Conservation (phyloP, 2,888 invertebrate genomes). For the Neoitamus cyanurus region DNA sequence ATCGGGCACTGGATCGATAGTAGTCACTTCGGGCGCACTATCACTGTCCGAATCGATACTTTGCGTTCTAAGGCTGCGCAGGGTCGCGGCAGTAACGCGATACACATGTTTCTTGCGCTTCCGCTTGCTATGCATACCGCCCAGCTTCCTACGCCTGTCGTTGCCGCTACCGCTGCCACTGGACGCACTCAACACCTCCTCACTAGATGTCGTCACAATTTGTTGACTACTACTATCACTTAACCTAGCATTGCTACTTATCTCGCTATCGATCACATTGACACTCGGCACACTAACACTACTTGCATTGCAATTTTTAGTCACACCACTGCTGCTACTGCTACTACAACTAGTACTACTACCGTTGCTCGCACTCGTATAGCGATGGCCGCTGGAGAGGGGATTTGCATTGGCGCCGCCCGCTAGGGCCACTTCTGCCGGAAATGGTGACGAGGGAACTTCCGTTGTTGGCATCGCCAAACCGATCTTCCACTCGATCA, state of each 20-base stretch:
- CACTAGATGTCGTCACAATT: conserved; percentile 47
- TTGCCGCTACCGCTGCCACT: background rate
- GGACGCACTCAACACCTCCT: background rate
- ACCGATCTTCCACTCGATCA: conserved; percentile 64
- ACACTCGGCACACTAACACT: conserved; percentile 36
- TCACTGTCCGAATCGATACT: background rate
- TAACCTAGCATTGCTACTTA: conserved; percentile 48
- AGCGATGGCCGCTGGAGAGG: background rate
- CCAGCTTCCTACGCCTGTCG: conserved; percentile 36
- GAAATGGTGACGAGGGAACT: conserved; percentile 22
- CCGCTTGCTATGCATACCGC: conserved; percentile 41
- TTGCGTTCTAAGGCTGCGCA: conserved; percentile 16
- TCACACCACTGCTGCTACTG: background rate
- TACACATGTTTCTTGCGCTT: conserved; percentile 37
- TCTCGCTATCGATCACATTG: conserved; percentile 50
- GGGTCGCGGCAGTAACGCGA: conserved; percentile 27
- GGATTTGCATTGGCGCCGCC: conserved; percentile 34
- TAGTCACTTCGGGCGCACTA: conserved; percentile 33
- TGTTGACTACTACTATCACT: conserved; percentile 49
- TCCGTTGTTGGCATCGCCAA: conserved; percentile 61
- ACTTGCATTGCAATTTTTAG: conserved; percentile 33
- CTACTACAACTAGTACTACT: conserved; percentile 52
- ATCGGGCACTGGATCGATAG: conserved; percentile 37
- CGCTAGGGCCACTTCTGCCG: conserved; percentile 37
- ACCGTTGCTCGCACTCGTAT: conserved; percentile 46